phyloP scores from a whole-genome alignment of 2,113 vertebrate species.

The Bufo gargarizans region DNA sequence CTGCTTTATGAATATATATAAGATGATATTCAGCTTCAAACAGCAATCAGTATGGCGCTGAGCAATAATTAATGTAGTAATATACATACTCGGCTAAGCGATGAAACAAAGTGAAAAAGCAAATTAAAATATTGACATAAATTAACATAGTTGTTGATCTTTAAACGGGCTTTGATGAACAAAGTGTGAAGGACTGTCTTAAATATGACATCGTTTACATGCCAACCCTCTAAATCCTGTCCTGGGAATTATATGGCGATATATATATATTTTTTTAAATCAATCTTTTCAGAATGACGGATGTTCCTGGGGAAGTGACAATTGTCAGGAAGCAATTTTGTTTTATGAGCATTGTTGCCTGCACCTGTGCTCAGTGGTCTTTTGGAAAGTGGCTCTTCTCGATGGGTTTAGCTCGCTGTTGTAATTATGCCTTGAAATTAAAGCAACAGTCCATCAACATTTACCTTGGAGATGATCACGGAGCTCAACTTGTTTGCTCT shows the following conservation, averaged over 20 bases:
- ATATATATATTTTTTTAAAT: neutral
- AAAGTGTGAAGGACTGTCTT: slow-evolving; percentile 11
- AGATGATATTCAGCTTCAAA: slow-evolving; percentile 39
- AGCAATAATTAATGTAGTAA: slow-evolving; percentile 34
- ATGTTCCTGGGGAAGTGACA: slow-evolving; percentile 27
- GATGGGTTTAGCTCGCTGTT: slow-evolving; percentile 42
- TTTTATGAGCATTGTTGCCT: slow-evolving; percentile 27
- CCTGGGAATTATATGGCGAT: neutral
- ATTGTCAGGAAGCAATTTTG: slow-evolving; percentile 45
- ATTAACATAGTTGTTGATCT: slow-evolving; percentile 33
- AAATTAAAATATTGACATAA: slow-evolving; percentile 37
- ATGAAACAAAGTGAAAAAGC: slow-evolving; percentile 41
- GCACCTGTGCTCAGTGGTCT: slow-evolving; percentile 53
- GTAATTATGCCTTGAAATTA: slow-evolving; percentile 40
- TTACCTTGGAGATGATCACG: neutral
- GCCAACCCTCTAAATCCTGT: slow-evolving; percentile 12
- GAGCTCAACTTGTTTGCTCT: neutral
- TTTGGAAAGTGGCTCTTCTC: slow-evolving; percentile 29
- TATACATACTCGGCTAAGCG: neutral
- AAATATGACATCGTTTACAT: slow-evolving; percentile 23
- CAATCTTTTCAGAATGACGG: neutral
- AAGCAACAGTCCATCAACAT: slow-evolving; percentile 42
- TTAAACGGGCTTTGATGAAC: slow-evolving; percentile 38
- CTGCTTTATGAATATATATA: slow-evolving; percentile 36
- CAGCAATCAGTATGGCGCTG: slow-evolving; percentile 24